Base-by-base conservation (phyloP, 2,113 vertebrate species). In the Oriolus oriolus region DNA sequence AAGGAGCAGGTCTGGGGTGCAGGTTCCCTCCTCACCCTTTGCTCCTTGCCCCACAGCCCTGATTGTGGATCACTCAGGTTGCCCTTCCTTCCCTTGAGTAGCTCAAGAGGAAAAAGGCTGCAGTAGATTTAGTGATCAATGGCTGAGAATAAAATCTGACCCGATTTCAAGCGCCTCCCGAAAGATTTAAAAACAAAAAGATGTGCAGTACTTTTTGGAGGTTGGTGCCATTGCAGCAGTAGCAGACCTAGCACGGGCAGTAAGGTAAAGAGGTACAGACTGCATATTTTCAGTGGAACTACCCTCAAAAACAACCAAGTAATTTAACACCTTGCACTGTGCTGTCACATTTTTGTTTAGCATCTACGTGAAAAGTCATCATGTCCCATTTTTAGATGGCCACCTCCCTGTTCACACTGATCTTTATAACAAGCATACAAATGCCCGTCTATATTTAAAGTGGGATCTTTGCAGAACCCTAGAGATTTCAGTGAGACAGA, bases 381-480 rank as follows among this genome's bases (percentile, higher is more conserved):
- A 80, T 35, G 63, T 52, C 83, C 89, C 74, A 89, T 92, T 95
- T 97, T 95, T 92, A 97, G 91, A 71, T 6, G 65, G 80, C 78
- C 64, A 89, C 65, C 73, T 96, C 93, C 88, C 77, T 90, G 85
- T 63, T 95, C 73, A 88, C 45, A 16, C 65, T 56, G 69, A 82
- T 78, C 74, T 87, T 89, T 87, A 56, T 60, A 87, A 80, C 53
- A 87, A 69, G 86, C 57, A 63, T 1, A 13, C 26, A 74, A 83
- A 60, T 74, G 27, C 20, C 39, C 1, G 0, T 61, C 60, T 95
- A 47, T 86, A 91, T 96, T 86, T 93, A 91, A 93, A 84, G 68
- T 21, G 56, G 41, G 24, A 19, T 83, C 33, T 83, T 80, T 6
- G 1, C 50, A 84, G 63, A 85, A 88, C 50, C 60, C 42, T 70